Percentiles rank a stretch among this genome's conserved stretches.
These are phyloP conservation scores for Acanthosepion lycidas DNA, from an alignment of 2,888 invertebrate genomes.

Conservation along the genomic window DNA sequence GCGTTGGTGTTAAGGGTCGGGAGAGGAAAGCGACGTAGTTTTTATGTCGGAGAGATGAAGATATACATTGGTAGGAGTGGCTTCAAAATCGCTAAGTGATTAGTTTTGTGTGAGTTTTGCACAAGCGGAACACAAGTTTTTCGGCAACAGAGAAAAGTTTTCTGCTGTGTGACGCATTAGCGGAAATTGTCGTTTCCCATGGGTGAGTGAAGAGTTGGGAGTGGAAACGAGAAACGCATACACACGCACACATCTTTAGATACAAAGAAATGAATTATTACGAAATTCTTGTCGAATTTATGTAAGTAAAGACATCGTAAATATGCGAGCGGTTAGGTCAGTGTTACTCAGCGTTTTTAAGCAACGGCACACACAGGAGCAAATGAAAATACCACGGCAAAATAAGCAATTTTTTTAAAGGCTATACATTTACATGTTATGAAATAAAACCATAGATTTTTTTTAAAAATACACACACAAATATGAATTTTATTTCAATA, in stretches of 20 bases:
- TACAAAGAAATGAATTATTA: too few relatives aligned
- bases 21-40: background rate
- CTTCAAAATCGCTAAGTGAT: background rate
- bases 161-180: background rate
- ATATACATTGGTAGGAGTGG: background rate
- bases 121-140: background rate
- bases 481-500: too few relatives aligned
- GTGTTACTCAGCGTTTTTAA: too few relatives aligned
- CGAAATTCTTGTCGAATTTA: too few relatives aligned
- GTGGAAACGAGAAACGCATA: background rate
- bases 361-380: too few relatives aligned
- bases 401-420: too few relatives aligned
- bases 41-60: background rate
- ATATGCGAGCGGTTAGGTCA: too few relatives aligned
- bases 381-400: too few relatives aligned
- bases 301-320: too few relatives aligned
- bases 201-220: background rate
- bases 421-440: too few relatives aligned
- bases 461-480: too few relatives aligned
- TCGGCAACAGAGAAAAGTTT: background rate
- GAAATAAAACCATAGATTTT: too few relatives aligned
- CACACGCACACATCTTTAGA: background rate
- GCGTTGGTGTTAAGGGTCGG: background rate
- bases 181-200: background rate
- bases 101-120: background rate